Conservation (phyloP, 1,140 invertebrate species). For the Drosophila orena region DNA sequence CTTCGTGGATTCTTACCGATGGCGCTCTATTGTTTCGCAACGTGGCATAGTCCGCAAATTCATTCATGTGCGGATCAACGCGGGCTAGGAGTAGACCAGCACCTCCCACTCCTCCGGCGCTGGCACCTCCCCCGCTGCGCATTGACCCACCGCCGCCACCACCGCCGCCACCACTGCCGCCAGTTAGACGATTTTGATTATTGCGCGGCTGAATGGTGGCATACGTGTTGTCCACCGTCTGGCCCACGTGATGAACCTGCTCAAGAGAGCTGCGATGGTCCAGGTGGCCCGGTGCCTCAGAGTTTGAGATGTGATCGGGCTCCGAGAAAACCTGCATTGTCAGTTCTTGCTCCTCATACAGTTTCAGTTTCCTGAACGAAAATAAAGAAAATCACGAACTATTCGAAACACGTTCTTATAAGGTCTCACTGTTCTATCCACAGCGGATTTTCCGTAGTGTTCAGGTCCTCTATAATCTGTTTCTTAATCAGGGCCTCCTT, state of each 20-base stretch:
- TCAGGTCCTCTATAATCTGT: constrained; percentile 92
- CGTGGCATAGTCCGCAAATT: constrained; percentile 90
- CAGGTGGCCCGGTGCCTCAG: constrained; percentile 79
- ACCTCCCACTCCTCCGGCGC: constrained; percentile 69
- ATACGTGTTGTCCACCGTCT: constrained; percentile 91
- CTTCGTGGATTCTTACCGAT: constrained; percentile 50
- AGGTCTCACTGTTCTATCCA: constrained; percentile 94
- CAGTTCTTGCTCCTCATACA: constrained; percentile 96
- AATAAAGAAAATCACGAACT: not conserved
- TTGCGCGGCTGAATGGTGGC: constrained; percentile 93
- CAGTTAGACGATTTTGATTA: constrained; percentile 67
- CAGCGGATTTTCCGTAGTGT: constrained; percentile 95
- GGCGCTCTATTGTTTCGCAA: constrained; percentile 85
- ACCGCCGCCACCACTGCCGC: constrained; percentile 45
- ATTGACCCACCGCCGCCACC: constrained; percentile 78
- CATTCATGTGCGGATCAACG: constrained; percentile 84
- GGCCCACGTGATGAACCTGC: constrained; percentile 83
- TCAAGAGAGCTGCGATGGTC: constrained; percentile 83
- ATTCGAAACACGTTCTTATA: not conserved
- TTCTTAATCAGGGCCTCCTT: constrained; percentile 93
- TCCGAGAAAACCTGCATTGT: constrained; percentile 97
- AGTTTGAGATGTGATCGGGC: constrained; percentile 83
- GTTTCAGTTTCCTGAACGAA: constrained; percentile 90
- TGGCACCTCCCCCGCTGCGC: constrained; percentile 67
- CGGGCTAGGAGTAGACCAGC: constrained; percentile 72